phyloP scores from a whole-genome alignment of 2,888 invertebrate genomes.

The Fissipunctia ypsillon region DNA sequence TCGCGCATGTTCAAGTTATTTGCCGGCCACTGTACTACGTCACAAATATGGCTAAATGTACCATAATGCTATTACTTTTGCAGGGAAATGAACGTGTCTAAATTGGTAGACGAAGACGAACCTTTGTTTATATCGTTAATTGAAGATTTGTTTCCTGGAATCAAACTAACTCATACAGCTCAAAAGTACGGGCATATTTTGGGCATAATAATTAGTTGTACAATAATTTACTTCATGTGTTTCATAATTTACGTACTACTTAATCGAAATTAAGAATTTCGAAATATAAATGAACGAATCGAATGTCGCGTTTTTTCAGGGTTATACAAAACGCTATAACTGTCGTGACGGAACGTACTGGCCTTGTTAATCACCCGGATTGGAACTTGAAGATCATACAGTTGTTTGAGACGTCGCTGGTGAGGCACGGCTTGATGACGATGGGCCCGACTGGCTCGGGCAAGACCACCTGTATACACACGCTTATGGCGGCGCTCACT shows the following conservation, averaged over 20 bases:
- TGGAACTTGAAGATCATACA: conserved; percentile 97
- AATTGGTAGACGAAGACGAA: conserved; percentile 97
- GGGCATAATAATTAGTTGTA: background rate
- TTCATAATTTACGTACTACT: background rate
- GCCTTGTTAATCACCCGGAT: conserved; percentile 94
- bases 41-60: background rate
- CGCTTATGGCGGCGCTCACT: conserved; percentile 94
- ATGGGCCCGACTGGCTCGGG: conserved; percentile 97
- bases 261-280: background rate
- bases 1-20: background rate
- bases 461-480: conserved; percentile 95
- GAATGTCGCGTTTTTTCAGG: conserved; percentile 77
- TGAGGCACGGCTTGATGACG: conserved; percentile 97
- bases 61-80: conserved; percentile 25
- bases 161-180: conserved; percentile 93
- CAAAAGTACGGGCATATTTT: conserved; percentile 74
- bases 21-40: background rate
- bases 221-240: background rate
- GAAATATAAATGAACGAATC: no score
- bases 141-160: conserved; percentile 97
- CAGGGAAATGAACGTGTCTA: conserved; percentile 98
- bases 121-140: conserved; percentile 96
- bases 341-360: conserved; percentile 91
- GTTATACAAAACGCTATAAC: conserved; percentile 94
- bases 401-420: conserved; percentile 96